These are phyloP conservation scores for Mimachlamys varia DNA, from an alignment of 2,888 invertebrate species.

Conservation along the genomic window DNA sequence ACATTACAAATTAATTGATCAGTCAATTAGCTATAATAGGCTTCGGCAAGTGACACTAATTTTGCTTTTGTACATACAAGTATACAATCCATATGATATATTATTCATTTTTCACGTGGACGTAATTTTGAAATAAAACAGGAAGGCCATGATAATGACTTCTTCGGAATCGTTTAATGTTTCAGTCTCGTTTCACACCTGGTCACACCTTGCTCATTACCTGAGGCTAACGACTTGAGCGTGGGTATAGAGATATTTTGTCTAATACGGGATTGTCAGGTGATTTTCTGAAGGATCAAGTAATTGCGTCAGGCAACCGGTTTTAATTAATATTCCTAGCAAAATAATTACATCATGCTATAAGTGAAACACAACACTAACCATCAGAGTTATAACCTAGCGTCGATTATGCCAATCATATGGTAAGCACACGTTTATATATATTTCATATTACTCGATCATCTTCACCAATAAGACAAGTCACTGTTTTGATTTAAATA, in stretches of 20 bases:
- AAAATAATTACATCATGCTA: background rate
- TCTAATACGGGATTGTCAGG: background rate
- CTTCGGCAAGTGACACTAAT: no score
- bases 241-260: background rate
- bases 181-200: background rate
- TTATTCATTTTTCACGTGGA: no score
- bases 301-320: background rate
- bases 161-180: background rate
- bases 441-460: background rate
- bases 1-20: no score
- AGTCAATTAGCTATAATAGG: background rate
- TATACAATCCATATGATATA: no score
- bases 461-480: background rate
- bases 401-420: background rate
- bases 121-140: background rate
- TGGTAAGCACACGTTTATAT: background rate
- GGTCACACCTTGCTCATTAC: background rate
- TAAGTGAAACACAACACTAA: background rate
- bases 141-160: background rate
- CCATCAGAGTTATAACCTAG: background rate
- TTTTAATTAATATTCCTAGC: conserved; percentile 3
- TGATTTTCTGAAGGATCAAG: background rate
- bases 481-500: background rate
- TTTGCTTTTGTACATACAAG: no score
- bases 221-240: background rate